Evolutionary conservation across 2,797 vertebrate species (phyloP), one percentile per base, ranked within the genome.

Genomic region (Ficedula albicollis): DNA sequence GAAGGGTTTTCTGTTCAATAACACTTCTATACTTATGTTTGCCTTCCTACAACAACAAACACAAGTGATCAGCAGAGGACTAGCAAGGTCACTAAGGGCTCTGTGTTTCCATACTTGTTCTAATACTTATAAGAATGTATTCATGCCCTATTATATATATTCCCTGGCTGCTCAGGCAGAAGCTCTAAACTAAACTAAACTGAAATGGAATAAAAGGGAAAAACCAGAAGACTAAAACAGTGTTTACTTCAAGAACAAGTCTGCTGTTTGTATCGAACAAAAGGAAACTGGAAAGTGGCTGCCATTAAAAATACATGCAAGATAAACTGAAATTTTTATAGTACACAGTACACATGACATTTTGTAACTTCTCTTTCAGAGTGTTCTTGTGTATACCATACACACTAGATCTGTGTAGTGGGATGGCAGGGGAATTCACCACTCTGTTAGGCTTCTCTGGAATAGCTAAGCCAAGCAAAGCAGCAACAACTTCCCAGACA

Each of bases 61-160:
- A 98, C 97, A 97, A 97, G 97, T 98, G 97, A 98, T 98, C 98
- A 98, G 93, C 97, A 94, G 97, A 98, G 97, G 96, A 97, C 98
- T 97, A 97, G 75, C 91, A 93, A 95, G 98, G 98, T 98, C 98
- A 98, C 92, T 54, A 94, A 98, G 97, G 98, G 96, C 97, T 97
- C 97, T 93, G 97, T 96, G 95, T 97, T 97, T 98, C 98, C 97
- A 98, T 98, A 98, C 97, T 97, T 97, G 91, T 95, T 97, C 97
- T 98, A 98, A 98, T 98, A 96, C 97, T 98, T 97, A 97, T 97
- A 98, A 98, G 98, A 98, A 98, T 98, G 98, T 98, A 98, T 98
- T 98, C 97, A 98, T 97, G 97, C 96, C 88, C 97, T 80, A 97
- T 98, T 98, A 97, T 97, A 96, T 95, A 93, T 95, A 94, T 94